Base-by-base conservation (phyloP, 2,113 vertebrate genomes). In the Pterophyllum scalare region DNA sequence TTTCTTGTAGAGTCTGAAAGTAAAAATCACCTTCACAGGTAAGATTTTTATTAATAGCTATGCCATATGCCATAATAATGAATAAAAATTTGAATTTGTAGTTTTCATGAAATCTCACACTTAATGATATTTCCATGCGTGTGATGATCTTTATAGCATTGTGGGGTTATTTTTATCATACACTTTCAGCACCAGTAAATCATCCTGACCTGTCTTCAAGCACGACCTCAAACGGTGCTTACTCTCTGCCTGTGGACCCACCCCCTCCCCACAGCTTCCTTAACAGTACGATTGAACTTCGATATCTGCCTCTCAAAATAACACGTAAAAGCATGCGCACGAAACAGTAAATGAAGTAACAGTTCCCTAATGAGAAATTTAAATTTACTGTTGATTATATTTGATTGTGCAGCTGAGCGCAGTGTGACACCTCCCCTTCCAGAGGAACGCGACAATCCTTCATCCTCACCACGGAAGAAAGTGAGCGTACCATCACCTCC, bases 391-490 rank as follows among this genome's bases (percentile, higher is more conserved):
- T 6, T 67, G 54, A 6, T 83, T 31, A 14, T 46, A 14, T 83
- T 58, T 58, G 22, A 6, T 28, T 85, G 33, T 83, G 74, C 80
- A 91, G 92, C 28, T 13, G 35, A 61, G 31, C n/a, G 77, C n/a
- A 79, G 33, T 38, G 22, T 78, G 52, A 91, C 59, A 94, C 97
- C 1, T 20, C 89, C 91, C 0, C 87, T 97, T 75, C 96, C 97
- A 77, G 95, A 95, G 85, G 97, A 94, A 97, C 96, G 7, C 94
- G 93, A 0, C 97, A 97, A 40, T 97, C 97, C 1, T 97, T 96
- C 85, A 14, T 97, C 77, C 72, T 97, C 56, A 91, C 92, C 65
- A 92, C 94, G 58, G 93, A 95, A 59, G 89, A 94, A 9, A 81
- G 97, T 98, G 92, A 96, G 94, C 64, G 2, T 0, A 28, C 28